A percentile compares a stretch with the other conserved stretches of the same genome.
phyloP scores from a whole-genome alignment of 2,113 vertebrate species.

The Pelecanus crispus region DNA sequence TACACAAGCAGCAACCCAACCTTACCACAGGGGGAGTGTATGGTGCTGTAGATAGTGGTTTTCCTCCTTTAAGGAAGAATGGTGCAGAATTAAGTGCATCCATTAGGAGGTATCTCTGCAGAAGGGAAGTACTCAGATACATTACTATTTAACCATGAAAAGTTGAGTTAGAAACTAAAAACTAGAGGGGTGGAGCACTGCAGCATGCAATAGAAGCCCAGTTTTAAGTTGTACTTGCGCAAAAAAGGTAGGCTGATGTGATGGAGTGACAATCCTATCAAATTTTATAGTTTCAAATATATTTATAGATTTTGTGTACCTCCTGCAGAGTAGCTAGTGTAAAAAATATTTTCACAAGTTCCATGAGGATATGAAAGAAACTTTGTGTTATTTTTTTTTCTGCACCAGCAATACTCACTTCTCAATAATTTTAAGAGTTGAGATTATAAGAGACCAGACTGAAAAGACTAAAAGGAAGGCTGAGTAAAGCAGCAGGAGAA shows the following conservation, averaged over 20 bases:
- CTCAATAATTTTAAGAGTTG: neutral
- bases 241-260: neutral
- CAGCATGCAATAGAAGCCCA: neutral
- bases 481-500: neutral
- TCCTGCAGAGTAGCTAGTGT: neutral
- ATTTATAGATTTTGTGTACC: neutral
- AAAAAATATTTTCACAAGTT: neutral
- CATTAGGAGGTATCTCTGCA: slow-evolving; percentile 52
- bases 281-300: neutral
- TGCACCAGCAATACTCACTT: neutral
- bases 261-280: neutral
- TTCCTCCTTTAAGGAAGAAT: slow-evolving; percentile 71
- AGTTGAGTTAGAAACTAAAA: neutral
- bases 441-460: neutral
- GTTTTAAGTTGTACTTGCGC: neutral
- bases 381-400: neutral
- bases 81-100: slow-evolving; percentile 54
- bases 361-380: neutral
- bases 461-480: neutral
- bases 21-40: slow-evolving; percentile 50
- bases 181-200: neutral
- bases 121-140: slow-evolving; percentile 58
- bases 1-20: slow-evolving; percentile 31
- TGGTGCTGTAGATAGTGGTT: slow-evolving; percentile 18
- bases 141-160: slow-evolving; percentile 30